These are phyloP conservation scores for Sturnus vulgaris DNA, from an alignment of 2,113 vertebrate genomes.

Conservation along the genomic window DNA sequence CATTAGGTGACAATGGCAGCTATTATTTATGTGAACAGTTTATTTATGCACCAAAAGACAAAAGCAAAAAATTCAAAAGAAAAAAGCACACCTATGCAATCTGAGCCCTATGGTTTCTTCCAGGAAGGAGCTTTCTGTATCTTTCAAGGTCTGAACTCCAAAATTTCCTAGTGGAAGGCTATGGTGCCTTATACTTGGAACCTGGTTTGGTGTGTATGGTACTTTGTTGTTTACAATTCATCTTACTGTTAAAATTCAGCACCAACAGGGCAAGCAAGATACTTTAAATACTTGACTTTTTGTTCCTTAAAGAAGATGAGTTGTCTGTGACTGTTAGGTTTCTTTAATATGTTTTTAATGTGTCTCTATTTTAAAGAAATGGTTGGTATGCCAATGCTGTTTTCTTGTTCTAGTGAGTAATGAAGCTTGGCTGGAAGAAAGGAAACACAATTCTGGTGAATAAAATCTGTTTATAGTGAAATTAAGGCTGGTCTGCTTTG, in stretches of 20 bases:
- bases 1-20: background rate
- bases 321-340: background rate
- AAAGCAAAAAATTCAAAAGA: background rate
- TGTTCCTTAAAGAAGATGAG: background rate
- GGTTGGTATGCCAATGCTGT: background rate
- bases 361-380: background rate
- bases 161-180: background rate
- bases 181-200: background rate
- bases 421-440: background rate
- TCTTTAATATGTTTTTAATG: background rate
- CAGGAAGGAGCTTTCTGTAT: background rate
- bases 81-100: background rate
- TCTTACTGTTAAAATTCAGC: background rate
- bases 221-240: background rate
- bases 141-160: background rate
- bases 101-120: background rate
- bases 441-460: background rate
- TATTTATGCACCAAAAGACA: background rate
- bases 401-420: background rate
- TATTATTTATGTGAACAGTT: background rate
- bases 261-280: background rate
- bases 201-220: background rate
- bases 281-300: background rate
- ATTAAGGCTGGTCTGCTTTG: background rate
- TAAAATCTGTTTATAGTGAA: background rate